Evolutionary conservation across 2,797 vertebrate genomes (phyloP).

Genomic region (Monodelphis domestica): DNA sequence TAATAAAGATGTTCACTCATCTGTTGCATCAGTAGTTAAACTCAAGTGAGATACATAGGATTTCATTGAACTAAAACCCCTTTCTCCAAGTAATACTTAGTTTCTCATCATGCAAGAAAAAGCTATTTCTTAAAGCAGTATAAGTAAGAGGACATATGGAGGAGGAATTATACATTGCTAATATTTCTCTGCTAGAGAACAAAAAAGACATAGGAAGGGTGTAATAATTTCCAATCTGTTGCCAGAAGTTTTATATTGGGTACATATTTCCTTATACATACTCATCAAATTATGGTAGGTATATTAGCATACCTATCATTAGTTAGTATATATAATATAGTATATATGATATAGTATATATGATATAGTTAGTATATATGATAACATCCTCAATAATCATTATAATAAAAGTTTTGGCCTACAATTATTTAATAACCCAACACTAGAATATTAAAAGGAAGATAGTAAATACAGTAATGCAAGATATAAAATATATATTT

Average conservation of each 20-base stretch:
- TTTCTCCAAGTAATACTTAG: background rate
- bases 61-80: background rate
- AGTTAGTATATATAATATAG: background rate
- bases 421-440: background rate
- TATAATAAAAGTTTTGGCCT: background rate
- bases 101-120: slow-evolving; percentile 33
- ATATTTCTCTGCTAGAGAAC: background rate
- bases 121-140: background rate
- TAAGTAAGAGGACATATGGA: background rate
- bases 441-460: background rate
- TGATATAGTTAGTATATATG: background rate
- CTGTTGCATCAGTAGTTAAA: background rate
- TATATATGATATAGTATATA: background rate
- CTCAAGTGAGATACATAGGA: background rate
- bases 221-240: background rate
- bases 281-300: background rate
- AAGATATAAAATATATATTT: no score
- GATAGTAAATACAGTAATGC: background rate
- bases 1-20: slow-evolving; percentile 30
- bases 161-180: background rate
- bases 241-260: background rate
- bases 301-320: background rate
- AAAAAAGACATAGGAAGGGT: background rate
- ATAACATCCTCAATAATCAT: background rate
- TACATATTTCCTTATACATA: background rate